phyloP scores from a whole-genome alignment of 2,113 vertebrate species.

The Trogon melanurus region DNA sequence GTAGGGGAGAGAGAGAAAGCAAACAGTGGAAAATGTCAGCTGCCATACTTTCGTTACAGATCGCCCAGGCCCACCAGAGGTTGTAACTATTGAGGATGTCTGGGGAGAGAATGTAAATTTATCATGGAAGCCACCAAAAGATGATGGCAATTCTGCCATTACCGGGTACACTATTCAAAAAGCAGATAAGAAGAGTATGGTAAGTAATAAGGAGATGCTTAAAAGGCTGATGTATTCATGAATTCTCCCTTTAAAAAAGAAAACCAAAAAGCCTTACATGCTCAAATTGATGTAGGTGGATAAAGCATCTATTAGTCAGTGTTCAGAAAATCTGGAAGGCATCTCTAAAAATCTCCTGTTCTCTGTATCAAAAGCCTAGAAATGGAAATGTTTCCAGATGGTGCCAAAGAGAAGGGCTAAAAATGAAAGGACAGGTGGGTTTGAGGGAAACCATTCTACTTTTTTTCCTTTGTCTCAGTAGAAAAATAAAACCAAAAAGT shows the following conservation, averaged over 20 bases:
- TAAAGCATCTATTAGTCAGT: neutral
- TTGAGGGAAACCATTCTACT: neutral
- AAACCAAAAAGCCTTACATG: neutral
- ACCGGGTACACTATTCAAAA: constrained; percentile 98
- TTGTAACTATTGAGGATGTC: constrained; percentile 90
- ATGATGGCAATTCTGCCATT: constrained; percentile 92
- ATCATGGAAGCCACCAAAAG: constrained; percentile 90
- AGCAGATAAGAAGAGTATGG: constrained; percentile 99
- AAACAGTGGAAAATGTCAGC: neutral
- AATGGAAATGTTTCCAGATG: neutral
- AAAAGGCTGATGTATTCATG: neutral
- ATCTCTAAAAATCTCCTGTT: neutral
- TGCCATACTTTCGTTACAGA: constrained; percentile 72
- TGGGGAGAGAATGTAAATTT: constrained; percentile 96
- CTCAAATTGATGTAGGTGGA: neutral
- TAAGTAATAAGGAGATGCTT: constrained; percentile 51
- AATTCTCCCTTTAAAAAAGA: neutral
- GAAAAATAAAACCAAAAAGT: neutral
- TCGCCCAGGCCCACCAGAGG: constrained; percentile 89
- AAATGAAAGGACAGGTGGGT: neutral
- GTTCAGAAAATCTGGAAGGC: neutral
- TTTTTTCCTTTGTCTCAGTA: neutral
- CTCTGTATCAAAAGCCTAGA: neutral
- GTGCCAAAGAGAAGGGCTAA: neutral
- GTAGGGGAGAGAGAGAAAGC: neutral